Base-by-base conservation (phyloP, 2,888 invertebrate species). In the Luperina testacea region DNA sequence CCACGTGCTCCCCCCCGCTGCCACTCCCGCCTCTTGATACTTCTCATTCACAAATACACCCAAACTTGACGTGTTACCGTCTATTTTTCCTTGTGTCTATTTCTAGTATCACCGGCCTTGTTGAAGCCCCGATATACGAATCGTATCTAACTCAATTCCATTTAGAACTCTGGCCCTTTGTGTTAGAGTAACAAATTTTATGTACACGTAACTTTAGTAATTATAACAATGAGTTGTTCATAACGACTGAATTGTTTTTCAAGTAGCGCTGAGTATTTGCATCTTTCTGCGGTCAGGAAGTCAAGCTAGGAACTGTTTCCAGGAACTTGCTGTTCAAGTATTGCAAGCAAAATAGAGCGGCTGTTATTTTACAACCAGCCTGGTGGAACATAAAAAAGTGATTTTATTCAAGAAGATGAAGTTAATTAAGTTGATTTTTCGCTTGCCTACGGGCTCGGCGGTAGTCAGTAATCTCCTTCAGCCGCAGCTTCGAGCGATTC, bases 1-100 rank as follows among this genome's bases (percentile, higher is more conserved):
- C 93, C 94, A 95, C 95, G 96, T 95, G 95, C 91, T 93, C 88
- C 92, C 86, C 92, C 92, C 92, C 92, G 71, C 91, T 87, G 82
- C 80, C 69, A 78, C 78, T 83, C 80, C 84, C 87, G 86, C 80
- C 75, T 83, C 77, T 79, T 77, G 68, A 71, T 72, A 27, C 78
- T 80, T 73, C 32, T 73, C 89, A 88, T 87, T 82, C 87, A 76
- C 77, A 91, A 92, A 90, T 83, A 87, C 75, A 84, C 92, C 88
- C 61, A 93, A 83, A 63, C 24, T 38, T 76, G 42, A 80, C 38
- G 83, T 53, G 65, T 83, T 92, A 94, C 87, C 89, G 93, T 90
- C 82, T 87, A 90, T 86, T 92, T 93, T 93, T 71, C 90, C 76
- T 87, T 89, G 90, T 69, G 61, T 72, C 42, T 78, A 80, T 76